These are phyloP conservation scores for Magallana gigas DNA, from an alignment of 1,140 invertebrate species.

Conservation along the genomic window DNA sequence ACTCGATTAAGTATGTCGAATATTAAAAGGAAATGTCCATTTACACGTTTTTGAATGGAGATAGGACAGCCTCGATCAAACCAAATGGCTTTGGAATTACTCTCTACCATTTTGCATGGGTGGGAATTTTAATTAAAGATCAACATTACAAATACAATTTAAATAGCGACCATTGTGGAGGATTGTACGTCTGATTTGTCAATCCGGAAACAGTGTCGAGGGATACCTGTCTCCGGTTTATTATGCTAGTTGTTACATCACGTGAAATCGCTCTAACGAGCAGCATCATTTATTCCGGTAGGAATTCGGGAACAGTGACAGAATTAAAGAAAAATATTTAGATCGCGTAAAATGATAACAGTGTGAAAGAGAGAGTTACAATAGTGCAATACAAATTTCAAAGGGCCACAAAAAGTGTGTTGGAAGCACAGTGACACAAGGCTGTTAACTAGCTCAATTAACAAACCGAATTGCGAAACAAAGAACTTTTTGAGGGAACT, in stretches of 20 bases:
- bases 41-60: conserved; percentile 13
- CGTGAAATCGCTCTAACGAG: conserved; percentile 10
- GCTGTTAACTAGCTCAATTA: too few species aligned
- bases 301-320: conserved; percentile 18
- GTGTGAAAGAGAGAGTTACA: background rate
- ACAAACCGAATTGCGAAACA: too few species aligned
- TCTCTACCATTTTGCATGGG: conserved; percentile 24
- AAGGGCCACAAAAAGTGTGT: background rate
- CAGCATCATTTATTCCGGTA: conserved; percentile 30
- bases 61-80: conserved; percentile 28
- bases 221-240: conserved; percentile 32
- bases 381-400: conserved; percentile 6
- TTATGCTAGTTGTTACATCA: conserved; percentile 32
- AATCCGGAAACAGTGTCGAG: conserved; percentile 32
- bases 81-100: conserved; percentile 9
- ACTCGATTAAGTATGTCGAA: conserved; percentile 31
- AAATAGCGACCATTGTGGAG: conserved; percentile 21
- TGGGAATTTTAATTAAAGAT: conserved; percentile 44
- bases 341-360: conserved; percentile 5
- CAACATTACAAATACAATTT: conserved; percentile 43
- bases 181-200: conserved; percentile 26
- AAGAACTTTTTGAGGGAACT: too few species aligned
- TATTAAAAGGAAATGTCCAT: conserved; percentile 31
- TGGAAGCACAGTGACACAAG: background rate
- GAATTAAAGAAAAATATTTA: conserved; percentile 26